Conservation (phyloP, 2,888 invertebrate genomes). For the Xanthia togata region DNA sequence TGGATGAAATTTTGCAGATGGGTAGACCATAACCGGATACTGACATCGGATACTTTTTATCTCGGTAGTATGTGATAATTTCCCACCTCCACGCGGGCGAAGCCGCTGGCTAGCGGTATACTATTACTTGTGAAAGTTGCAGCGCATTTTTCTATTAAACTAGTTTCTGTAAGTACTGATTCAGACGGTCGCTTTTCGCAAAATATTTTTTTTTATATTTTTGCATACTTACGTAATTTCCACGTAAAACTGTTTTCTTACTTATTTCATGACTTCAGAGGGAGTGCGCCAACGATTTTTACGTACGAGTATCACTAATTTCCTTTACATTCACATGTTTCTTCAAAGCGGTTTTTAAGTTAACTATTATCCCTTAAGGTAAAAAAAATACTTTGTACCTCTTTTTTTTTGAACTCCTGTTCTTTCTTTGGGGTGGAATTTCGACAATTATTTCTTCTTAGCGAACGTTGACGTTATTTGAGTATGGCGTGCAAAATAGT, state of each 20-base stretch:
- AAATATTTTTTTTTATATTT: too few relatives aligned
- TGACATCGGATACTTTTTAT: too few relatives aligned
- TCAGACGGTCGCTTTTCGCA: background rate
- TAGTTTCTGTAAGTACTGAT: background rate
- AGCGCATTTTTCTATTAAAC: slow-evolving; percentile 15
- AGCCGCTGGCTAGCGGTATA: too few relatives aligned
- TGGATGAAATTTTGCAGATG: too few relatives aligned
- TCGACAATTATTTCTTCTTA: background rate
- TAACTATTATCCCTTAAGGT: slow-evolving; percentile 10
- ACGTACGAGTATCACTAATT: slow-evolving; percentile 23
- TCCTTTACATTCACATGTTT: slow-evolving; percentile 26
- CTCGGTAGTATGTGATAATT: too few relatives aligned
- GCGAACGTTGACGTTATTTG: background rate
- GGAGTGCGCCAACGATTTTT: slow-evolving; percentile 19
- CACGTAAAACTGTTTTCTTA: background rate
- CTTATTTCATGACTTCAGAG: slow-evolving; percentile 2
- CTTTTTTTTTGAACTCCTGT: background rate
- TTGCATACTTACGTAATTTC: slow-evolving; percentile 14
- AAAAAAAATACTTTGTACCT: background rate
- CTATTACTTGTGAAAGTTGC: slow-evolving; percentile 8
- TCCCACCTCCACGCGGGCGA: too few relatives aligned
- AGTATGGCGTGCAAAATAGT: slow-evolving; percentile 14
- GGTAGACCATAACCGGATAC: too few relatives aligned
- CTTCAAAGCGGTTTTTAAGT: slow-evolving; percentile 35
- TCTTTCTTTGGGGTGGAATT: background rate